Conservation (phyloP, 2,797 vertebrate genomes). For the Eptatretus atami region DNA sequence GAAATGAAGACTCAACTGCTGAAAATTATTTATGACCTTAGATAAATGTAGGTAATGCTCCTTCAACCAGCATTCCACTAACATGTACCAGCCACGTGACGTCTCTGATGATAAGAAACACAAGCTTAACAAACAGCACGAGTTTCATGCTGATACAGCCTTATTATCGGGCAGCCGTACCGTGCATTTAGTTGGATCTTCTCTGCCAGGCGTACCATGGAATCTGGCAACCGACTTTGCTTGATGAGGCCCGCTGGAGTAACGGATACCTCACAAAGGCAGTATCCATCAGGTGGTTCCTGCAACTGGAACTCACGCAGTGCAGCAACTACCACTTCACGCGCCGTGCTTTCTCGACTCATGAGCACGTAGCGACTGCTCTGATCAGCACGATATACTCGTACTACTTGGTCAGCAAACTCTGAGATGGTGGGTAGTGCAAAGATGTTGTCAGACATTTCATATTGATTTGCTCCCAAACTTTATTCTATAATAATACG, state of each 20-base stretch:
- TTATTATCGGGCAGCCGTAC: conserved; percentile 14
- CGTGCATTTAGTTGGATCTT: conserved; percentile 86
- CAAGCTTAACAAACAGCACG: background rate
- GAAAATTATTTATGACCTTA: background rate
- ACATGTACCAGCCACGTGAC: background rate
- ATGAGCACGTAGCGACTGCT: conserved; percentile 98
- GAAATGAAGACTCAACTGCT: background rate
- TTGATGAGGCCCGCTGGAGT: conserved; percentile 94
- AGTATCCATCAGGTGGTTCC: conserved; percentile 51
- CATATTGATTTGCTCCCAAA: no score
- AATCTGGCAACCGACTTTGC: conserved; percentile 65
- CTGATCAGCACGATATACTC: conserved; percentile 91
- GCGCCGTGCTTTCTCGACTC: conserved; percentile 82
- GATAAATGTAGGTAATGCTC: no score
- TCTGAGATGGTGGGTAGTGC: conserved; percentile 18
- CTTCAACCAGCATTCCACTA: background rate
- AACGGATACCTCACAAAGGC: conserved; percentile 78
- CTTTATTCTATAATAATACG: no score
- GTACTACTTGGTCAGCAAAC: conserved; percentile 69
- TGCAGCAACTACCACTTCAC: conserved; percentile 76
- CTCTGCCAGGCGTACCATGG: conserved; percentile 88
- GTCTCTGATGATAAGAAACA: no score
- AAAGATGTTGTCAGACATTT: no score
- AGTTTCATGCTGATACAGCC: background rate
- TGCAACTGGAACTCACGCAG: conserved; percentile 83